Evolutionary conservation across 2,797 vertebrate species (phyloP).

Genomic region (Amblyraja radiata): DNA sequence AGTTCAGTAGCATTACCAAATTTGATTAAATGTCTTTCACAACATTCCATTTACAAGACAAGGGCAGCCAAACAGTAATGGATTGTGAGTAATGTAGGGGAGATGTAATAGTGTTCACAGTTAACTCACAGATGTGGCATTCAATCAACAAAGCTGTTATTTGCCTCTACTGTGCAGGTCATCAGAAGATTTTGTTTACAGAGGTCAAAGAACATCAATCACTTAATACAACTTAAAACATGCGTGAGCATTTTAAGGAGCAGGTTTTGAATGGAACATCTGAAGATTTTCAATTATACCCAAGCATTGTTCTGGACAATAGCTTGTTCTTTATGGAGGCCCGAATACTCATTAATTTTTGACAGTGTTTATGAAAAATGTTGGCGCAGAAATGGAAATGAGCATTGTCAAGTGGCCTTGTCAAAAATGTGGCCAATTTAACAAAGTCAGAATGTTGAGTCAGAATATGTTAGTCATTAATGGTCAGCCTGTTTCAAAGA

Average conservation of each 20-base stretch:
- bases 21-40: neutral
- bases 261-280: neutral
- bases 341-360: neutral
- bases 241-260: neutral
- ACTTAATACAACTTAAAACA: neutral
- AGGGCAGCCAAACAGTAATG: neutral
- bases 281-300: constrained; percentile 12
- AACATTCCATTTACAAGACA: neutral
- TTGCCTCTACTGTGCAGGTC: neutral
- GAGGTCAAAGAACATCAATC: neutral
- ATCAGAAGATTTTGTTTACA: neutral
- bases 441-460: neutral
- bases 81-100: neutral
- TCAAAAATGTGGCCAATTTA: neutral
- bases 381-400: constrained; percentile 2
- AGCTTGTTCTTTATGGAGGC: neutral
- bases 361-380: neutral
- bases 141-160: neutral
- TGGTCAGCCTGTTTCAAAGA: neutral
- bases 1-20: neutral
- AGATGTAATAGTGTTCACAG: neutral
- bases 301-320: neutral
- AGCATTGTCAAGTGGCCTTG: constrained; percentile 14
- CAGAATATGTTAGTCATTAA: neutral
- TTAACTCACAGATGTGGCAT: neutral